Base-by-base conservation (phyloP, 2,113 vertebrate genomes). In the Myanophis thanlyinensis region DNA sequence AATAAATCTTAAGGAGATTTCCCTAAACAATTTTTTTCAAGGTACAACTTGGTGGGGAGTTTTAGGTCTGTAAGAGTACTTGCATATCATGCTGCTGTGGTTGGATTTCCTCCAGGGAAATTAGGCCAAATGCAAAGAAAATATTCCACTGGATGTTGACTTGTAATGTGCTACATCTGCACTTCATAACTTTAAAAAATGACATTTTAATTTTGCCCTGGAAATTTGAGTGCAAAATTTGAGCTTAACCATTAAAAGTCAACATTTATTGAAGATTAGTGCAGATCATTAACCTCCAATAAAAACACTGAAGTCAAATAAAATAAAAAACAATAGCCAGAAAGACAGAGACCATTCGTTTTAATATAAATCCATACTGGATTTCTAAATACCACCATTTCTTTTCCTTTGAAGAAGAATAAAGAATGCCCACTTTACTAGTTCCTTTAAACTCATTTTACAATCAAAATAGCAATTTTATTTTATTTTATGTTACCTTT, bases 371-470 rank as follows among this genome's bases (percentile, higher is more conserved):
- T n/a, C n/a, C 48, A 46, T 48, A 1, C 18, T 53, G 88, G 20
- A 51, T 40, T 73, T 93, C 47, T n/a, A 87, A 93, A 54, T 54
- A 6, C 86, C 94, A 87, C 91, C 90, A 87, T 56, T 88, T 73
- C 25, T 86, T 62, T 54, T 25, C 20, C 9, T 40, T 46, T 67
- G 92, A 67, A 94, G 85, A 40, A 9, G 53, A n/a, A 46, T 85
- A 51, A 91, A 30, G 49, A 53, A 1, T 46, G 0, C 48, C 40
- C 0, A 0, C 23, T 89, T 85, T n/a, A 92, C 87, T 84, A 56
- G 46, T 93, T 96, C 67, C 25, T 85, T 85, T 54, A 85, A 89
- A 47, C 18, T 35, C 85, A 35, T 90, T 91, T 93, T 91, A 94
- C 44, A 93, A 94, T 90, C 48, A 49, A 90, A 90, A 91, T 30